A percentile compares a stretch with the other conserved stretches of the same genome.
These are phyloP conservation scores for Pachyuromys duprasi DNA, from an alignment of 2,797 vertebrate genomes.

Conservation along the genomic window DNA sequence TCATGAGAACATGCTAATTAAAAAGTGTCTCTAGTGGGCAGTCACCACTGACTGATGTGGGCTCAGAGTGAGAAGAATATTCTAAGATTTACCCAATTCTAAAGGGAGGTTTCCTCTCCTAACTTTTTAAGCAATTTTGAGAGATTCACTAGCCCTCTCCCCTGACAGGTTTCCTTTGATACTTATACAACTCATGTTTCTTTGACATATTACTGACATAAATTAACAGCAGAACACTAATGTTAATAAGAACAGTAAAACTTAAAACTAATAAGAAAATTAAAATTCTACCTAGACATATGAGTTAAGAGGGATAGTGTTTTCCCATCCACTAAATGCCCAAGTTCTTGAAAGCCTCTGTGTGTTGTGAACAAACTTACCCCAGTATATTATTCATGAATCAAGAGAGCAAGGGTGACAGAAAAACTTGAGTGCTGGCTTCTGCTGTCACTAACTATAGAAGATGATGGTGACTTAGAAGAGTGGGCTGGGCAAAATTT, in stretches of 20 bases:
- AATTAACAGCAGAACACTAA: background rate
- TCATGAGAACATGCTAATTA: background rate
- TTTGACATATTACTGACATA: background rate
- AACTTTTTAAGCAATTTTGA: background rate
- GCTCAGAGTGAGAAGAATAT: background rate
- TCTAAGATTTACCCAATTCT: background rate
- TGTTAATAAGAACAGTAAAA: conserved; percentile 3
- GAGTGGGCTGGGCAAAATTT: background rate
- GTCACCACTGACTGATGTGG: background rate
- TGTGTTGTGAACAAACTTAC: conserved; percentile 25
- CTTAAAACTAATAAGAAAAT: background rate
- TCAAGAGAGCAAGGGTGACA: background rate
- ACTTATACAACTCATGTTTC: background rate
- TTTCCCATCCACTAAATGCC: background rate
- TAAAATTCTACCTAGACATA: conserved; percentile 9
- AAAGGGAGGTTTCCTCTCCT: background rate
- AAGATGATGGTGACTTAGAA: conserved; percentile 2
- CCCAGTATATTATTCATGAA: conserved; percentile 3
- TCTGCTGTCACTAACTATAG: conserved; percentile 23
- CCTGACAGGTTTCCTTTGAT: background rate
- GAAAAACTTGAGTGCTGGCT: background rate
- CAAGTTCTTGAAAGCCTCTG: background rate
- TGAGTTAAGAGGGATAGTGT: conserved; percentile 10
- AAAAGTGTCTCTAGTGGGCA: background rate
- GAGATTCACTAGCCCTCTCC: background rate